Evolutionary conservation across 1,140 invertebrate genomes (phyloP).

Genomic region (Drosophila eugracilis): DNA sequence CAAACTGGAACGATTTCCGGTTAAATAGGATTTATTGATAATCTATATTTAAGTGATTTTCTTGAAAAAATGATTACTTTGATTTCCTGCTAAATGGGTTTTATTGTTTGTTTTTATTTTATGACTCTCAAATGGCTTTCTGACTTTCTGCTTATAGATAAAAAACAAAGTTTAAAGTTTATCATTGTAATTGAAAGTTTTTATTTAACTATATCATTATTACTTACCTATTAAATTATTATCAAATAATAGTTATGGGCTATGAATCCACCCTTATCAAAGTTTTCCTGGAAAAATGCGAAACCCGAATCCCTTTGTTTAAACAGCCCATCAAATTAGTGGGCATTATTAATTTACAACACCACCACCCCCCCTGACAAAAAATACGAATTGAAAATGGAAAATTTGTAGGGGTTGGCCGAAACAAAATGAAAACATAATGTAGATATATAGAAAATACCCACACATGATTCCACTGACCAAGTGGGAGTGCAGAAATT

Average conservation of each 20-base stretch:
- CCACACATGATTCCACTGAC: slow-evolving; percentile 3
- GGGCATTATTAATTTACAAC: slow-evolving; percentile 5
- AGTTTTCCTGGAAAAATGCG: slow-evolving; percentile 1
- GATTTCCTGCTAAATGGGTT: too few relatives aligned
- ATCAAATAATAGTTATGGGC: not conserved
- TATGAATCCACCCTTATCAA: not conserved
- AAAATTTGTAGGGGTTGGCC: slow-evolving; percentile 16
- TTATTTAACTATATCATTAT: too few relatives aligned
- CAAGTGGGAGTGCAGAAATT: slow-evolving; percentile 17
- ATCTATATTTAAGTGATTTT: not conserved
- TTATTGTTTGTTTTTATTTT: too few relatives aligned
- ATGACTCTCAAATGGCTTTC: too few relatives aligned
- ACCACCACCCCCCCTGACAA: not conserved
- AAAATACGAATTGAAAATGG: slow-evolving; percentile 7
- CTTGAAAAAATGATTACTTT: not conserved
- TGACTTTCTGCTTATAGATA: too few relatives aligned
- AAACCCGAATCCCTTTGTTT: slow-evolving; percentile 22
- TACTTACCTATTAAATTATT: too few relatives aligned
- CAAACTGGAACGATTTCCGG: slow-evolving; percentile 1
- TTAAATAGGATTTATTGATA: not conserved
- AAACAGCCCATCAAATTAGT: slow-evolving; percentile 23
- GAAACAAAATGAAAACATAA: slow-evolving; percentile 22
- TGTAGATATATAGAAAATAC: not conserved
- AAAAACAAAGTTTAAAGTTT: too few relatives aligned
- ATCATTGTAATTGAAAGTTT: too few relatives aligned